These are phyloP conservation scores for Spea multiplicata DNA, from an alignment of 2,113 vertebrate genomes.

Conservation along the genomic window DNA sequence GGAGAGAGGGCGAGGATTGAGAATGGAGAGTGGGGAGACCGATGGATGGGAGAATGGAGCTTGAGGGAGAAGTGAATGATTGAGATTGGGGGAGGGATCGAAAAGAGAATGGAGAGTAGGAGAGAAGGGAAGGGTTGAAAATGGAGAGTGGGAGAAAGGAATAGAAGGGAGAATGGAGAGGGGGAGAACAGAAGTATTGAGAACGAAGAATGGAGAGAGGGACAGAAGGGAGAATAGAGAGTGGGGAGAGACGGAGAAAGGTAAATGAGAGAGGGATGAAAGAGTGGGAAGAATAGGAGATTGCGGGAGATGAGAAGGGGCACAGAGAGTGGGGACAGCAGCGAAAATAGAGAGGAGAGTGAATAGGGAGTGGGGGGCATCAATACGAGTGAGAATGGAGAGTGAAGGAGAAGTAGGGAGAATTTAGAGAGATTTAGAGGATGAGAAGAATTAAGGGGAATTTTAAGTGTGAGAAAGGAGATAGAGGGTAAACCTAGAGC, in stretches of 20 bases:
- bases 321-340: too few relatives aligned
- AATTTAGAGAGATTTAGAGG: too few relatives aligned
- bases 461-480: neutral
- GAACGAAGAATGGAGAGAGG: neutral
- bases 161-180: neutral
- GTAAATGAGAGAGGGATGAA: neutral
- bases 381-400: too few relatives aligned
- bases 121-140: neutral
- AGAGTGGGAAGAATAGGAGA: neutral
- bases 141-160: neutral
- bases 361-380: conserved; percentile 15
- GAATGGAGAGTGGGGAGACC: neutral
- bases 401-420: too few relatives aligned
- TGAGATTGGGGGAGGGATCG: neutral
- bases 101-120: neutral
- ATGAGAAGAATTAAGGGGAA: too few relatives aligned
- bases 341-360: too few relatives aligned
- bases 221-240: neutral
- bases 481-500: too few relatives aligned
- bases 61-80: neutral
- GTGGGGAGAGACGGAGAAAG: neutral
- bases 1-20: neutral
- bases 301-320: neutral
- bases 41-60: neutral
- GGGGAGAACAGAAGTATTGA: neutral